Evolutionary conservation across 2,797 vertebrate species (phyloP).

Genomic region (Malacoraja senta): DNA sequence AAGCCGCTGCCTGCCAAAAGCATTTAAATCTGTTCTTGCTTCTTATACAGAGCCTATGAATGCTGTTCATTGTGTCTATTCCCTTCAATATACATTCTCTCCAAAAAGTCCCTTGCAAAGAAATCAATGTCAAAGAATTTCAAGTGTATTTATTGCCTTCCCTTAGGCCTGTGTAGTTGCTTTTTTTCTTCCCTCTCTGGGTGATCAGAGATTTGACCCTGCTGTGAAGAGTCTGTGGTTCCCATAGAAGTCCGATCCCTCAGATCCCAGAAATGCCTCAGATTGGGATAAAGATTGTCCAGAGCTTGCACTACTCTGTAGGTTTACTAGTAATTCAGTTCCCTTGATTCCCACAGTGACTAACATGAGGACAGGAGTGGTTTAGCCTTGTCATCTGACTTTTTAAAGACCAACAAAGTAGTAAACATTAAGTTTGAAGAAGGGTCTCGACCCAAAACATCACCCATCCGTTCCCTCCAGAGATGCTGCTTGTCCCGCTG

Average conservation of each 20-base stretch:
- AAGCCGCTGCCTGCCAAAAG: background rate
- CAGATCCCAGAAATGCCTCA: no score
- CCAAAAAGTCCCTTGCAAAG: no score
- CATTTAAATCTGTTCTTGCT: background rate
- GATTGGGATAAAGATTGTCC: background rate
- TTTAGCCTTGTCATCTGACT: background rate
- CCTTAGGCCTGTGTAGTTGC: background rate
- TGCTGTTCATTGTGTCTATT: background rate
- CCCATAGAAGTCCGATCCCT: no score
- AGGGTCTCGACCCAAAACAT: no score
- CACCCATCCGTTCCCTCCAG: no score
- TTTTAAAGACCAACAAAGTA: background rate
- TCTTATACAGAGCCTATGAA: background rate
- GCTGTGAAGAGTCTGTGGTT: no score
- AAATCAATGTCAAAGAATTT: conserved; percentile 1
- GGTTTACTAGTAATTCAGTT: background rate
- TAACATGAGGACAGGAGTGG: no score
- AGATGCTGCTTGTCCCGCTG: no score
- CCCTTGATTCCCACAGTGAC: background rate
- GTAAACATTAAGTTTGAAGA: background rate
- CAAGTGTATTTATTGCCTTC: background rate
- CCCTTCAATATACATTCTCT: background rate
- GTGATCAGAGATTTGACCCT: background rate
- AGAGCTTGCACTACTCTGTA: background rate
- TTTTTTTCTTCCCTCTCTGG: background rate